phyloP scores from a whole-genome alignment of 2,113 vertebrate species.

The Guaruba guarouba region DNA sequence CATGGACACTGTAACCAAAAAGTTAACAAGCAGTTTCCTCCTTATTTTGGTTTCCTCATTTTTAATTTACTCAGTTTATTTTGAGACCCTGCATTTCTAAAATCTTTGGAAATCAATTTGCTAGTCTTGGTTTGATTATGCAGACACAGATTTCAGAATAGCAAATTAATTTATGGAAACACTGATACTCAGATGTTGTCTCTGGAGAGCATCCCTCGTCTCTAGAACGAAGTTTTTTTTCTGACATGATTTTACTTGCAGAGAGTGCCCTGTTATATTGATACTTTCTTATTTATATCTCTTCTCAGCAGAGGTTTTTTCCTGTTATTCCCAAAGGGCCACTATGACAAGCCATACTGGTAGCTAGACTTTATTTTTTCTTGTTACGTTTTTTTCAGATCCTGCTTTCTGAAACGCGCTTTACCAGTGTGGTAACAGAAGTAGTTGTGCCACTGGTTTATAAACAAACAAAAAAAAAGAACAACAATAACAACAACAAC shows the following conservation, averaged over 20 bases:
- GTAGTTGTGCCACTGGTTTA: neutral
- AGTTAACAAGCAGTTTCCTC: neutral
- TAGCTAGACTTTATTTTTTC: neutral
- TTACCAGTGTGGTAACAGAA: neutral
- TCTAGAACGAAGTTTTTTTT: neutral
- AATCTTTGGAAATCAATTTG: neutral
- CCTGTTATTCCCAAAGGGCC: neutral
- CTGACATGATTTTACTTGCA: neutral
- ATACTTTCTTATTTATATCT: neutral
- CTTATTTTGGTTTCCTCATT: neutral
- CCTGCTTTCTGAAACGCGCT: neutral
- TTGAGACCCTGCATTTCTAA: neutral
- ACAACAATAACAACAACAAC: rapidly evolving
- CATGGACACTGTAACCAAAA: neutral
- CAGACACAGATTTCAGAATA: neutral
- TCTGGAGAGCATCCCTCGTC: neutral
- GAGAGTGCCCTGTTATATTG: neutral
- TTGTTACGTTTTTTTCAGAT: neutral
- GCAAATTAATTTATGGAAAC: neutral
- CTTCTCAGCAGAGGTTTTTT: neutral
- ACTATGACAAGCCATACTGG: neutral
- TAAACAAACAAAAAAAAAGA: neutral
- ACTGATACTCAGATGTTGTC: neutral
- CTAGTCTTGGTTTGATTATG: neutral
- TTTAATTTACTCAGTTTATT: neutral